Evolutionary conservation across 1,140 invertebrate genomes (phyloP), one percentile per base, ranked within the genome.

Genomic region (Caenorhabditis inopinata): DNA sequence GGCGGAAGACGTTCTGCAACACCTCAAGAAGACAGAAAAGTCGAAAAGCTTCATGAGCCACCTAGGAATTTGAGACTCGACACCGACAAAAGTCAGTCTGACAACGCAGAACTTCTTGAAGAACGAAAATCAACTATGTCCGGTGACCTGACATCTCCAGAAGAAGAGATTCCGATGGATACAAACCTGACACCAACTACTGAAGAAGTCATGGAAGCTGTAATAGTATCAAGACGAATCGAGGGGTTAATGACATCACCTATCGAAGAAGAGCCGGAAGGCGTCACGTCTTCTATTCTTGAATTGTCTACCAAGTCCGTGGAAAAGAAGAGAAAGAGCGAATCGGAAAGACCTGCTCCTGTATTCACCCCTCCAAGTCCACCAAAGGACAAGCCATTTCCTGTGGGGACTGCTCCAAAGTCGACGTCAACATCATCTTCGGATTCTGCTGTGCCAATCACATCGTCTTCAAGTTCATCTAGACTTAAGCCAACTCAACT

Each of bases 81-180:
- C n/a, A 58, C 32, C 4, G 76, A 78, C n/a, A 45, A 35, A 51
- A 78, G 76, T 47, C 76, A 78, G 25, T 58, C 49, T 0, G 76
- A 78, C 42, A 62, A 68, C 12, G 76, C 76, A 18, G 76, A 78
- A 29, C 53, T 78, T 14, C 3, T 68, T 0, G 58, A 68, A 21
- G 58, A 68, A 11, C 35, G 58, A 68, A 68, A 68, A 21, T 68
- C 58, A 21, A 68, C 58, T 21, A 78, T 78, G 49, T 53, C 49
- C 49, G 76, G 47, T 18, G 76, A 78, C 27, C 47, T 78, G 42
- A 78, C 76, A 42, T 78, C 76, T 35, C 45, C 53, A 18, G 76
- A 78, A 78, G 76, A 78, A 23, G 76, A 78, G 1, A 78, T 78
- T 62, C 76, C 76, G 29, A 78, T 78, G 76, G 76, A 78, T 47